These are phyloP conservation scores for Petaurus breviceps DNA, from an alignment of 2,113 vertebrate genomes.

Conservation along the genomic window DNA sequence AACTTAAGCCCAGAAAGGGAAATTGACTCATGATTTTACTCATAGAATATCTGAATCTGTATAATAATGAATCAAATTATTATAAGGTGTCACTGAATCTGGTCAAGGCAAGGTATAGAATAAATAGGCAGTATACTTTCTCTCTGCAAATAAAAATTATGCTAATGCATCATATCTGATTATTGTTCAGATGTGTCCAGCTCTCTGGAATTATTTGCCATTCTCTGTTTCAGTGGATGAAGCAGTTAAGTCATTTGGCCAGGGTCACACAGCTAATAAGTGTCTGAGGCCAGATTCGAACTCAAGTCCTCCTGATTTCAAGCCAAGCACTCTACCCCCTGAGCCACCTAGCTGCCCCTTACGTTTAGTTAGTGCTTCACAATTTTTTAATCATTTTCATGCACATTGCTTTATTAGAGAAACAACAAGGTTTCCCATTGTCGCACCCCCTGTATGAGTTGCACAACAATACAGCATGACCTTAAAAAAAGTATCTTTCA, in stretches of 20 bases:
- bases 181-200: too few species aligned
- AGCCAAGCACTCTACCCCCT: too few species aligned
- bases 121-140: not conserved
- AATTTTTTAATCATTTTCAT: not conserved
- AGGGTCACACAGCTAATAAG: too few species aligned
- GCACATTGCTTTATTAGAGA: not conserved
- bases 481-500: not conserved
- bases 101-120: not conserved
- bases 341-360: not conserved
- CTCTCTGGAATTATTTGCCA: too few species aligned
- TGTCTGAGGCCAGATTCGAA: too few species aligned
- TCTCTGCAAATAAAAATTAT: not conserved
- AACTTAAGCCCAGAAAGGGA: not conserved
- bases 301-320: too few species aligned
- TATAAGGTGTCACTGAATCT: not conserved
- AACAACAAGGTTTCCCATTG: not conserved
- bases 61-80: not conserved
- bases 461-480: not conserved
- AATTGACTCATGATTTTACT: not conserved
- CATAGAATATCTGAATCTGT: not conserved
- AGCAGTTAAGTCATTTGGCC: too few species aligned
- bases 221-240: too few species aligned
- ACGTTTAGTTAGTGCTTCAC: not conserved
- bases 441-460: not conserved
- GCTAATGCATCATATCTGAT: not conserved